Evolutionary conservation across 2,797 vertebrate species (phyloP).

Genomic region (Molossus molossus): DNA sequence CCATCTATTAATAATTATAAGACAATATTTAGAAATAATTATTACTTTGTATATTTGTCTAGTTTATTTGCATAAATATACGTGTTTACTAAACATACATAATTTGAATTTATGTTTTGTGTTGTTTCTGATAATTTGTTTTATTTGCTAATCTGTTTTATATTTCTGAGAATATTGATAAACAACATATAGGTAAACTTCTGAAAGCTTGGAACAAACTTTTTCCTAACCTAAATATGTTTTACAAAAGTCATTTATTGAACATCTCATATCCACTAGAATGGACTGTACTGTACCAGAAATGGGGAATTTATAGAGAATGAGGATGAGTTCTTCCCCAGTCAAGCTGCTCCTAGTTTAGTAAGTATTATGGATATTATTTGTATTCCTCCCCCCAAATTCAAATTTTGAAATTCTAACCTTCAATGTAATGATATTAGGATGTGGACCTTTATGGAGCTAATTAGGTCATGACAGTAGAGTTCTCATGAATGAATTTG

Average conservation of each 20-base stretch:
- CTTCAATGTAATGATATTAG: not conserved
- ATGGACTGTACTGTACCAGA: not conserved
- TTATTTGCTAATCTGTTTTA: not conserved
- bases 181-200: not conserved
- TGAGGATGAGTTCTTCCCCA: not conserved
- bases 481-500: not conserved
- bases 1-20: not conserved
- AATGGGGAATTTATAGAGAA: not conserved
- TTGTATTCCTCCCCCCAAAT: not conserved
- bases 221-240: not conserved
- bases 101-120: not conserved
- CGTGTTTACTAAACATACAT: not conserved
- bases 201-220: conserved; percentile 5
- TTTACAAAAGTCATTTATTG: not conserved
- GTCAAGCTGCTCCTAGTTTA: not conserved
- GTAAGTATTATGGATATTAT: not conserved
- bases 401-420: not conserved
- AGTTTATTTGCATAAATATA: conserved; percentile 5
- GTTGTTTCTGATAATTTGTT: not conserved
- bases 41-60: not conserved
- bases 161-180: conserved; percentile 29
- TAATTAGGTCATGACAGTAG: not conserved
- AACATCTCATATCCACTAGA: not conserved
- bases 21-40: conserved; percentile 28
- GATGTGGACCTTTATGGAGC: not conserved